Evolutionary conservation across 2,888 invertebrate genomes (phyloP).

Genomic region (Drosophila austrosaltans): DNA sequence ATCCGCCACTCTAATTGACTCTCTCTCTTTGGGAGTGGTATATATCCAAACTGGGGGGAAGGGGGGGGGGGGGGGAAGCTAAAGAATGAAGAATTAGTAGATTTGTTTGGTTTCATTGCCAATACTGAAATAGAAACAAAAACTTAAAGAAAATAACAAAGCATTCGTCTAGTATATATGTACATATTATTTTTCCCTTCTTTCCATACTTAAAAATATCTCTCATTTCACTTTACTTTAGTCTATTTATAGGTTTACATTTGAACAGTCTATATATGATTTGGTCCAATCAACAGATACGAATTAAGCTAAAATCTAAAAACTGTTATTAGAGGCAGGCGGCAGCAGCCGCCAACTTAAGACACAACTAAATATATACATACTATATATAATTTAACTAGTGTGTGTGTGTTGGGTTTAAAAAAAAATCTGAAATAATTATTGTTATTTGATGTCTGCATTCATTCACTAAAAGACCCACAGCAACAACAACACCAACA

Average conservation of each 20-base stretch:
- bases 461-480: conserved; percentile 67
- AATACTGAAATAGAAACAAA: not conserved
- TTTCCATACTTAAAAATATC: not conserved
- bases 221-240: not conserved
- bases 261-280: conserved; percentile 32
- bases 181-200: too few species aligned
- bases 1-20: conserved; percentile 28
- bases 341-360: conserved; percentile 50
- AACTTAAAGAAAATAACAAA: too few species aligned
- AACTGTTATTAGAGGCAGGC: conserved; percentile 65
- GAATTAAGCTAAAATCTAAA: conserved; percentile 62
- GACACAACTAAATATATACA: conserved; percentile 51
- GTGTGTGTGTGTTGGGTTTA: conserved; percentile 25
- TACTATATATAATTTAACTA: conserved; percentile 50
- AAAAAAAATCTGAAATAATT: conserved; percentile 57
- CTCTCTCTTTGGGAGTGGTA: conserved; percentile 8
- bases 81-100: not conserved
- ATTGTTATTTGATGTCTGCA: conserved; percentile 77
- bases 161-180: too few species aligned
- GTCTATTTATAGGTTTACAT: conserved; percentile 26
- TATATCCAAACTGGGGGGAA: not conserved
- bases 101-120: not conserved
- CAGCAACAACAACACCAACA: not conserved
- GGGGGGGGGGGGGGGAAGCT: not conserved
- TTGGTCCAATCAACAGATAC: conserved; percentile 47